These are phyloP conservation scores for Pygocentrus nattereri DNA, from an alignment of 2,797 vertebrate species.

Conservation along the genomic window DNA sequence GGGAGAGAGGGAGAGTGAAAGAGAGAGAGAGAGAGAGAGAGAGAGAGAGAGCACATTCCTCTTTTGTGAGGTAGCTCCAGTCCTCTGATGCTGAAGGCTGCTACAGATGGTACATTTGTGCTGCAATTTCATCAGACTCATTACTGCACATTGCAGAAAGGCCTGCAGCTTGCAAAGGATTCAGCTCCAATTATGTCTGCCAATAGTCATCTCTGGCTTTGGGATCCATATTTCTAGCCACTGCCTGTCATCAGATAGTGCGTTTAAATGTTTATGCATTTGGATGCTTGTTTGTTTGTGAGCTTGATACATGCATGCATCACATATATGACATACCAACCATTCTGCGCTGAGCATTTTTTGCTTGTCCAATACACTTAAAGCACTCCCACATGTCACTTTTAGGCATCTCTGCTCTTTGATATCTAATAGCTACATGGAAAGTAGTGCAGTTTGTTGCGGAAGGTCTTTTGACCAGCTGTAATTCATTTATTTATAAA, in stretches of 20 bases:
- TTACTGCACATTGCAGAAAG: background rate
- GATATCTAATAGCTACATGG: too few species aligned
- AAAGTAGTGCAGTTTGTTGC: too few species aligned
- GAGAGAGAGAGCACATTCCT: background rate
- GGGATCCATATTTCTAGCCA: slow-evolving; percentile 20
- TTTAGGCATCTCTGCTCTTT: too few species aligned
- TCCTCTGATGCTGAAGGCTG: background rate
- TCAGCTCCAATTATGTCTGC: slow-evolving; percentile 20
- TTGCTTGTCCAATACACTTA: too few species aligned
- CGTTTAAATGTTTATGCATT: slow-evolving; percentile 14
- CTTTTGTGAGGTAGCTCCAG: background rate
- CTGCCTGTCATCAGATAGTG: background rate
- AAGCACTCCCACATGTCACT: too few species aligned
- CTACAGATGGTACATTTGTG: slow-evolving; percentile 20
- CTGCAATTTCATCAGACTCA: slow-evolving; percentile 11
- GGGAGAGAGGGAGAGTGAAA: background rate
- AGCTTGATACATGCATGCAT: background rate
- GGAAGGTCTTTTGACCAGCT: too few species aligned
- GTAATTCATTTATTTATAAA: too few species aligned
- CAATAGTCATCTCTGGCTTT: slow-evolving; percentile 11
- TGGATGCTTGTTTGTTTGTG: background rate
- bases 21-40: background rate
- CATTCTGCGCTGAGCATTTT: too few species aligned
- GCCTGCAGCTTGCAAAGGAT: background rate
- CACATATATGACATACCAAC: background rate